Evolutionary conservation across 2,113 vertebrate genomes (phyloP), one percentile per base, ranked within the genome.

Genomic region (Butorides virescens): DNA sequence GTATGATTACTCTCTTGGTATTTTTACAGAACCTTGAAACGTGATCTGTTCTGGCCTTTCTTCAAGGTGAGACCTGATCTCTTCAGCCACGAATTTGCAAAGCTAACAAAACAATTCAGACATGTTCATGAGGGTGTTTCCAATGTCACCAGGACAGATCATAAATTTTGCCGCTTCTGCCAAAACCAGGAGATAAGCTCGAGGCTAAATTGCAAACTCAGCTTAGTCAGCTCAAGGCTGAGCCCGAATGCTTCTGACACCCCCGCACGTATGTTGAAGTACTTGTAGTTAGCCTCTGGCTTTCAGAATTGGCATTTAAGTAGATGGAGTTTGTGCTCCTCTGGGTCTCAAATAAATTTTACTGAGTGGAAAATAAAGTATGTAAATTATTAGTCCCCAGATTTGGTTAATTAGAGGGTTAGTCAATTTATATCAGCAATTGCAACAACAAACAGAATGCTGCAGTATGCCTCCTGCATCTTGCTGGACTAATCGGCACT

Each of bases 271-370:
- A 78, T 85, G 90, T 30, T 91, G 50, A 91, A 74, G 95, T 76
- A 90, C 62, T 92, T 18, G 18, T 30, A 79, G 49, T 81, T 78
- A 92, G 83, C 86, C 85, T 87, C 80, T 96, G 94, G 82, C 86
- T 96, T 88, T 96, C 81, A 58, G 70, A 95, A 93, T 11, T 93
- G 93, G 86, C 79, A 87, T 94, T 91, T 55, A 87, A 83, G 80
- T 77, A 96, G 84, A 75, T 9, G 77, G 55, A 71, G 58, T 39
- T 75, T 78, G 61, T 61, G n/a, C 26, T 96, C 65, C 66, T 95
- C 39, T 70, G 83, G 23, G 75, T 84, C 36, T 42, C 79, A 89
- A 92, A 94, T 90, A 95, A 78, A 82, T 50, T 58, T 90, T 93
- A 90, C 30, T 34, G 76, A 90, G 63, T 67, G 80, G 83, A 94